A percentile compares a stretch with the other conserved stretches of the same genome.
These are phyloP conservation scores for Ctenochaetus hawaiiensis DNA, from an alignment of 2,797 vertebrate species.

Conservation along the genomic window DNA sequence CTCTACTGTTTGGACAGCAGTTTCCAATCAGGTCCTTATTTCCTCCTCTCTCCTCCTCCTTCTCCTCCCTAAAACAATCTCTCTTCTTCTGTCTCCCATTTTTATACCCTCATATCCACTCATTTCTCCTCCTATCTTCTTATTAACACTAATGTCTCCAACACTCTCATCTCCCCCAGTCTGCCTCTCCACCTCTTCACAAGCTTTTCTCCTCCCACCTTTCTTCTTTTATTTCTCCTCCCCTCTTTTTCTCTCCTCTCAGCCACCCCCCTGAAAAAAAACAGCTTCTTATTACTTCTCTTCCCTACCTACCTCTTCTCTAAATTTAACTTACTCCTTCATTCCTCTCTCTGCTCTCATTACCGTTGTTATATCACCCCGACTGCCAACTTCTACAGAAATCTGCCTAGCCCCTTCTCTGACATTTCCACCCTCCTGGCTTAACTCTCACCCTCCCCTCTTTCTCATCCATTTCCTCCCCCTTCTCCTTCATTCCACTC, in stretches of 20 bases:
- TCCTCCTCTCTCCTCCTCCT: slow-evolving; percentile 2
- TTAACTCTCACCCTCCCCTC: neutral
- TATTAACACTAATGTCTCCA: neutral
- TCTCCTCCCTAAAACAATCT: neutral
- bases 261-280: neutral
- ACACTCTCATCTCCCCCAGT: neutral
- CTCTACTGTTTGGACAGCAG: slow-evolving; percentile 33
- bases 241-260: neutral
- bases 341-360: slow-evolving; percentile 33
- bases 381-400: slow-evolving; percentile 43
- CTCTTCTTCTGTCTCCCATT: neutral
- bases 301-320: slow-evolving; percentile 20
- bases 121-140: neutral
- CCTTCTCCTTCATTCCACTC: slow-evolving; percentile 3
- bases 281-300: slow-evolving; percentile 2
- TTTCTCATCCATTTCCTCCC: slow-evolving; percentile 5
- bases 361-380: slow-evolving; percentile 40
- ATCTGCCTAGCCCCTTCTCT: slow-evolving; percentile 21
- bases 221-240: slow-evolving; percentile 16
- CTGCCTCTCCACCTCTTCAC: neutral
- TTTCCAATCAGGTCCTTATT: slow-evolving; percentile 36
- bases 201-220: slow-evolving; percentile 4
- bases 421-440: slow-evolving; percentile 27
- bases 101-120: neutral
- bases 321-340: slow-evolving; percentile 35